Conservation (phyloP, 2,113 vertebrate species). For the Prionailurus bengalensis region DNA sequence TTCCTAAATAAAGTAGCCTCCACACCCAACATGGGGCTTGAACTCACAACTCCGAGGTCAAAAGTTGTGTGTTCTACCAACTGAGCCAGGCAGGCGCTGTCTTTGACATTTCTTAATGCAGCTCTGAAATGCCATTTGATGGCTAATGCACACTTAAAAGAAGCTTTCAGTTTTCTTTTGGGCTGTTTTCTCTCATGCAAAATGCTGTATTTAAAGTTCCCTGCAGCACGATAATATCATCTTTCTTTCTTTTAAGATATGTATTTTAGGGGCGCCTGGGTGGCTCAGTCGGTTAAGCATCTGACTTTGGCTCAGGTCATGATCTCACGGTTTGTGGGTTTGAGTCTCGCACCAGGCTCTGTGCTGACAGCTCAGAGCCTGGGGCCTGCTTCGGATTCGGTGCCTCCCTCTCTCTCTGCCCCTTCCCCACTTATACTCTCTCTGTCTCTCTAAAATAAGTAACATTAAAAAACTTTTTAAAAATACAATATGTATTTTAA, state of each 20-base stretch:
- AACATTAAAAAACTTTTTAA: too few species aligned
- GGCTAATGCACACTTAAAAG: background rate
- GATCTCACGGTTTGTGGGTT: too few species aligned
- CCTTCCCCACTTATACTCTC: too few species aligned
- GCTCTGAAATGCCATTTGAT: conserved; percentile 30
- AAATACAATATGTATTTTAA: background rate
- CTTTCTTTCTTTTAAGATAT: background rate
- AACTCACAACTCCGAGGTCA: background rate
- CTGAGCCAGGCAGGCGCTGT: background rate
- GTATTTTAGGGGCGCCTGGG: too few species aligned
- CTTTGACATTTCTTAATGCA: conserved; percentile 11
- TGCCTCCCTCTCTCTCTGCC: too few species aligned
- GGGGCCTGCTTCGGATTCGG: too few species aligned
- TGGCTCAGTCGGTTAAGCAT: too few species aligned
- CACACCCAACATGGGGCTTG: background rate
- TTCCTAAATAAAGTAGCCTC: background rate
- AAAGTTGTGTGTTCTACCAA: background rate
- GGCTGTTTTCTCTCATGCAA: background rate
- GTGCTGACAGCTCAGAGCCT: too few species aligned
- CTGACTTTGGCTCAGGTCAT: too few species aligned
- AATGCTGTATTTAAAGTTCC: conserved; percentile 46
- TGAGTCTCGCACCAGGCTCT: too few species aligned
- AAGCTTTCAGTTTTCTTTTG: conserved; percentile 34
- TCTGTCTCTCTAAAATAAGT: too few species aligned
- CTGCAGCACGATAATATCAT: background rate